These are phyloP conservation scores for Xenopus borealis DNA, from an alignment of 2,113 vertebrate species.

Conservation along the genomic window DNA sequence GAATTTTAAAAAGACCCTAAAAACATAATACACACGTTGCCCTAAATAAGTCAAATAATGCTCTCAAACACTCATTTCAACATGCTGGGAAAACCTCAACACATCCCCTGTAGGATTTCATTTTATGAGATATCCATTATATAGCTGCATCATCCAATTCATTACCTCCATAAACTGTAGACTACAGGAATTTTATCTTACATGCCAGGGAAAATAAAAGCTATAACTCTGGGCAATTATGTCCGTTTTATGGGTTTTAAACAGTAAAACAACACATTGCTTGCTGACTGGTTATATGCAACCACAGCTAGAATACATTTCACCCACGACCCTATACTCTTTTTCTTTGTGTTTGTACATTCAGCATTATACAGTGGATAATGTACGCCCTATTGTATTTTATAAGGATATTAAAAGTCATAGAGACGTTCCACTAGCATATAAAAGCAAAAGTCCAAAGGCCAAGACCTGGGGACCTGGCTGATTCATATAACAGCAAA, in stretches of 20 bases:
- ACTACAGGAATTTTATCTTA: conserved; percentile 12
- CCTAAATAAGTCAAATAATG: too few species aligned
- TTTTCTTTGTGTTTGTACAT: background rate
- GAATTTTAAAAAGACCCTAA: too few species aligned
- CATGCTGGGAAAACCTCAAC: background rate
- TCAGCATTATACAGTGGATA: too few species aligned
- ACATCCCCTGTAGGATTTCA: background rate
- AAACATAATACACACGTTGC: too few species aligned
- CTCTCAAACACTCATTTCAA: background rate
- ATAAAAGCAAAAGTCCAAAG: too few species aligned
- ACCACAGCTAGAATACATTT: background rate
- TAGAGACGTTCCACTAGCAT: too few species aligned
- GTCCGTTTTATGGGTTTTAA: too few species aligned
- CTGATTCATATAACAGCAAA: too few species aligned
- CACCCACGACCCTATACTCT: background rate
- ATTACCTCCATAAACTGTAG: conserved; percentile 14
- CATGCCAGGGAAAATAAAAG: conserved; percentile 21
- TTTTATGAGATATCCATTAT: conserved; percentile 28
- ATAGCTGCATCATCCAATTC: conserved; percentile 27
- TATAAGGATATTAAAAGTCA: too few species aligned
- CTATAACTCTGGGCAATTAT: conserved; percentile 15
- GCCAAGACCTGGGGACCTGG: too few species aligned
- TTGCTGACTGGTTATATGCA: background rate
- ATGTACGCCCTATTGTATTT: too few species aligned
- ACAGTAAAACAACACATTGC: too few species aligned